These are phyloP conservation scores for Meandrina meandrites DNA, from an alignment of 92 coral and sea anemone genomes.

Conservation along the genomic window DNA sequence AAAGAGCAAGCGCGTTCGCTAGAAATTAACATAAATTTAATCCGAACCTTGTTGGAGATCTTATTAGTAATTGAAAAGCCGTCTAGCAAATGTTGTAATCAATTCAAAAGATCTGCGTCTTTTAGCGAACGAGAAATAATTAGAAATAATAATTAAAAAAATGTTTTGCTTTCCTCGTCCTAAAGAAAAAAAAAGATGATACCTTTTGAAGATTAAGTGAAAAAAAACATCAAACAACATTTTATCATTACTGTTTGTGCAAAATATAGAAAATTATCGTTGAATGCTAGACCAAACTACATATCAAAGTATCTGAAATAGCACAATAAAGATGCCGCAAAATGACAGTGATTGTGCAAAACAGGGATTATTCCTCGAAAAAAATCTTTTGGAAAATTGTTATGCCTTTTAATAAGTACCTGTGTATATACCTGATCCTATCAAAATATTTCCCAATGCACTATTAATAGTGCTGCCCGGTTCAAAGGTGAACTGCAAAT, in stretches of 20 bases:
- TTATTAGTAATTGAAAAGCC: neutral
- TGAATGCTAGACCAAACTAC: neutral
- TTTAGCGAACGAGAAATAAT: neutral
- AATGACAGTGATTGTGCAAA: neutral
- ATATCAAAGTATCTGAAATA: neutral
- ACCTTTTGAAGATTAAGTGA: neutral
- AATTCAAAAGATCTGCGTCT: neutral
- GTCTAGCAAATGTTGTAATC: neutral
- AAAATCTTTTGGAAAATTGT: neutral
- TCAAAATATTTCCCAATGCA: neutral
- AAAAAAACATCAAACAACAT: neutral
- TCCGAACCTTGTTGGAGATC: neutral
- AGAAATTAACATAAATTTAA: constrained; percentile 6
- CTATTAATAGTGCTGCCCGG: neutral
- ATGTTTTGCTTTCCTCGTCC: neutral
- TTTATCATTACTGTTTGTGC: neutral
- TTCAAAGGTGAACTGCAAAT: neutral
- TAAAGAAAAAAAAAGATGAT: neutral
- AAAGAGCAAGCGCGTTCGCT: neutral
- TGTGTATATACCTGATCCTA: neutral
- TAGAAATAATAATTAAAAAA: neutral
- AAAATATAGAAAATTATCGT: neutral
- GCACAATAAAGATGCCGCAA: neutral
- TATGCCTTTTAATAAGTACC: neutral
- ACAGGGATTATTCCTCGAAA: neutral